Evolutionary conservation across 2,888 invertebrate species (phyloP).

Genomic region (Glaucopsyche alexis): DNA sequence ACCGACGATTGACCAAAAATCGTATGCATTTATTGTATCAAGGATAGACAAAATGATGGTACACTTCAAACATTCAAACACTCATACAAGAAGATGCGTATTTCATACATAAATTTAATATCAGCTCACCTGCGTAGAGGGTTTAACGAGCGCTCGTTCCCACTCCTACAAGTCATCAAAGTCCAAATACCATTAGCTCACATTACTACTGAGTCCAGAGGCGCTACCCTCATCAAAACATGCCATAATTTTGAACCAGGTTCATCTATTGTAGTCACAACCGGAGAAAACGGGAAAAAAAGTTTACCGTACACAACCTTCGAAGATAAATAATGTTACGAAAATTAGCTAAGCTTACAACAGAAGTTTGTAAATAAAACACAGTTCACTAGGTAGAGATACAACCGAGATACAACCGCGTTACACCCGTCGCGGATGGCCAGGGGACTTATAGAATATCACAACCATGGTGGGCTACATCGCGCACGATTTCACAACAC

Average conservation of each 20-base stretch:
- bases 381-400: constrained; percentile 65
- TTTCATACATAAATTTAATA: constrained; percentile 9
- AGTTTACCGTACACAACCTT: constrained; percentile 49
- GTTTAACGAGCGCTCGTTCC: neutral
- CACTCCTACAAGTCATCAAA: constrained; percentile 43
- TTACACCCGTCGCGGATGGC: constrained; percentile 49
- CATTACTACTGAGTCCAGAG: constrained; percentile 47
- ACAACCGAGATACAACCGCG: constrained; percentile 73
- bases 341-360: constrained; percentile 50
- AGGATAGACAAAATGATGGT: neutral
- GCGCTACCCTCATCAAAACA: constrained; percentile 57
- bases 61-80: neutral
- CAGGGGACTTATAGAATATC: constrained; percentile 53
- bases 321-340: constrained; percentile 40
- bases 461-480: constrained; percentile 58
- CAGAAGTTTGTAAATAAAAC: constrained; percentile 54
- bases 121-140: constrained; percentile 4
- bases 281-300: constrained; percentile 56
- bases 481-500: constrained; percentile 65
- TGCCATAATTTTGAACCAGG: constrained; percentile 57
- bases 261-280: constrained; percentile 71
- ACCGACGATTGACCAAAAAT: neutral
- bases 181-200: constrained; percentile 54
- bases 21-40: neutral
- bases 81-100: neutral